phyloP scores from a whole-genome alignment of 1,140 invertebrate species.

The Protaetia brevitarsis region DNA sequence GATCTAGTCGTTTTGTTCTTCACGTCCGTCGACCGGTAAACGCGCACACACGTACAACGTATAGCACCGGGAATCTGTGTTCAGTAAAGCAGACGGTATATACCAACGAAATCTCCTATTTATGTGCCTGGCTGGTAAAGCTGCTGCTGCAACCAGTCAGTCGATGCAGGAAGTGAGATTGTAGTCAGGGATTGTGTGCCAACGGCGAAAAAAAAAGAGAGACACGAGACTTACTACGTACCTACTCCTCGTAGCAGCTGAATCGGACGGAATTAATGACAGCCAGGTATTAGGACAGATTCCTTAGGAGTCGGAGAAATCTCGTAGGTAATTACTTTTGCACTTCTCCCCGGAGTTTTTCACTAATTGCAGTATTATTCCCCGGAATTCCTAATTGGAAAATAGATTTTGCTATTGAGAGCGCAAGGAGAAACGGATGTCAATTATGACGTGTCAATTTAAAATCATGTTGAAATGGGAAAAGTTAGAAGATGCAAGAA shows the following conservation, averaged over 20 bases:
- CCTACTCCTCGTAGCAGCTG: not conserved
- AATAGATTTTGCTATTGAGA: not conserved
- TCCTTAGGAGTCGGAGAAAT: not conserved
- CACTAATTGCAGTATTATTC: slow-evolving; percentile 5
- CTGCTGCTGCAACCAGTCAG: not conserved
- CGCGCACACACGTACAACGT: no score
- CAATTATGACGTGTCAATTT: slow-evolving; percentile 8
- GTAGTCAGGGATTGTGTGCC: not conserved
- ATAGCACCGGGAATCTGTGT: no score
- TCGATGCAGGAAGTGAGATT: not conserved
- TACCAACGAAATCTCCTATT: not conserved
- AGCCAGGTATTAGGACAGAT: not conserved
- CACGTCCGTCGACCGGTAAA: not conserved
- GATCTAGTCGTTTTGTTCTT: not conserved
- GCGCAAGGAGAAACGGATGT: not conserved
- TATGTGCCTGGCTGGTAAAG: not conserved
- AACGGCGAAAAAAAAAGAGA: not conserved
- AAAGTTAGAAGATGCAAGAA: not conserved
- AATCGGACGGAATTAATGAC: slow-evolving; percentile 12
- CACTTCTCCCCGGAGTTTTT: not conserved
- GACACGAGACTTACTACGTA: no score
- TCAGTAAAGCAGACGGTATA: not conserved
- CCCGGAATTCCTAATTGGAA: slow-evolving; percentile 1
- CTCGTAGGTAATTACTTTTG: not conserved
- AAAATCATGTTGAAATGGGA: not conserved